A percentile compares a stretch with the other conserved stretches of the same genome.
These are phyloP conservation scores for Mercenaria mercenaria DNA, from an alignment of 1,140 invertebrate genomes.

Conservation along the genomic window DNA sequence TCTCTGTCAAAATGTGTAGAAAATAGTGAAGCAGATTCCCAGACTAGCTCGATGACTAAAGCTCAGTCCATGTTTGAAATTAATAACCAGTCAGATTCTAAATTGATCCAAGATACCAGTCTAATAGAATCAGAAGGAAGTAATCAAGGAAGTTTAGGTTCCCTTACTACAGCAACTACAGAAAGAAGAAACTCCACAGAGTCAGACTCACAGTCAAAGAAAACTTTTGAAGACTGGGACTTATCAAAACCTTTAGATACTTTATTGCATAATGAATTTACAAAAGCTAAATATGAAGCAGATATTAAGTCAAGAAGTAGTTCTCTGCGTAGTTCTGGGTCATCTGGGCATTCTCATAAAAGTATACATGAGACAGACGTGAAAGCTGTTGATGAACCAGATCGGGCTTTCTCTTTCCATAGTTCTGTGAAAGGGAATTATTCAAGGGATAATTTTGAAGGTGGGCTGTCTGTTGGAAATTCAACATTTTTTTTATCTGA, in stretches of 20 bases:
- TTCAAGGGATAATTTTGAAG: conserved; percentile 39
- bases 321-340: background rate
- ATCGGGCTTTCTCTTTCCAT: background rate
- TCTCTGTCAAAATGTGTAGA: background rate
- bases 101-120: background rate
- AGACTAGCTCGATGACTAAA: conserved; percentile 24
- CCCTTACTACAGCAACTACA: background rate
- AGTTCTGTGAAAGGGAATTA: conserved; percentile 26
- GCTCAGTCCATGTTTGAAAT: conserved; percentile 65
- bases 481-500: conserved; percentile 71
- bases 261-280: conserved; percentile 60
- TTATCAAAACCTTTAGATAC: conserved; percentile 65
- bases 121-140: conserved; percentile 1
- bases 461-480: conserved; percentile 52
- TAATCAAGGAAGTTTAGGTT: conserved; percentile 19
- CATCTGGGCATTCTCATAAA: background rate
- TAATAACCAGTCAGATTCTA: background rate
- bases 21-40: background rate
- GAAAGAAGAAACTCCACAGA: background rate
- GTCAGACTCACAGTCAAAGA: conserved; percentile 32
- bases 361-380: background rate
- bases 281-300: conserved; percentile 62
- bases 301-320: conserved; percentile 26
- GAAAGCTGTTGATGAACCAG: background rate
- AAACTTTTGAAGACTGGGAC: conserved; percentile 61